Percentiles rank a stretch among this genome's conserved stretches.
Conservation (phyloP, 2,113 vertebrate species). For the Protomyctophum bolini region DNA sequence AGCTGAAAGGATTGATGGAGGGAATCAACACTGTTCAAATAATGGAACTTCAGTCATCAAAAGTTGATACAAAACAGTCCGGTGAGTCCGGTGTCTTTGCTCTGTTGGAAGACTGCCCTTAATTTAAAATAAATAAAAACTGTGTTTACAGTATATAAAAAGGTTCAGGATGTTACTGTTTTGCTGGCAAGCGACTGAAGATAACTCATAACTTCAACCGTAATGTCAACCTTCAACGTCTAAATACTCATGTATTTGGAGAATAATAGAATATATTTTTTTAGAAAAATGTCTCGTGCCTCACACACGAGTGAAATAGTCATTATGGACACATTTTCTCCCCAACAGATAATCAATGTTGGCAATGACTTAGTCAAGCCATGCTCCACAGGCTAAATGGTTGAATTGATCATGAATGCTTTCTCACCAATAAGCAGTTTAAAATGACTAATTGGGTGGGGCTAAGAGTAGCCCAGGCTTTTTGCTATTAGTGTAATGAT, state of each 20-base stretch:
- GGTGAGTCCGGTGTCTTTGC: neutral
- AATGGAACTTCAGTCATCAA: neutral
- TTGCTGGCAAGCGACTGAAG: too few species aligned
- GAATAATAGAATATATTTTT: neutral
- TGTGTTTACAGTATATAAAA: too few species aligned
- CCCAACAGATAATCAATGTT: conserved; percentile 67
- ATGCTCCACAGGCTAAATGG: conserved; percentile 64
- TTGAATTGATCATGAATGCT: conserved; percentile 73
- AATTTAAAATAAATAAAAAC: neutral
- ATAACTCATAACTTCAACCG: neutral
- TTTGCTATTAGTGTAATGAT: conserved; percentile 82
- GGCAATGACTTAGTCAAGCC: conserved; percentile 55
- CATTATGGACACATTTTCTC: conserved; percentile 67
- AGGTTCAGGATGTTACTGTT: too few species aligned
- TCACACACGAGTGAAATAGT: conserved; percentile 58
- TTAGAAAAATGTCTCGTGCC: neutral
- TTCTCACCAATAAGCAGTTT: conserved; percentile 76
- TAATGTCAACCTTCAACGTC: neutral
- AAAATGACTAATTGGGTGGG: conserved; percentile 75
- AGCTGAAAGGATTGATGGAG: conserved; percentile 48
- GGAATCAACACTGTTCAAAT: conserved; percentile 37
- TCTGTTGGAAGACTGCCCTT: neutral
- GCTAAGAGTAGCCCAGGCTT: conserved; percentile 64
- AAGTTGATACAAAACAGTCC: neutral
- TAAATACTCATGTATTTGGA: neutral